Conservation (phyloP, 1,140 invertebrate genomes). For the Drosophila murphyi region DNA sequence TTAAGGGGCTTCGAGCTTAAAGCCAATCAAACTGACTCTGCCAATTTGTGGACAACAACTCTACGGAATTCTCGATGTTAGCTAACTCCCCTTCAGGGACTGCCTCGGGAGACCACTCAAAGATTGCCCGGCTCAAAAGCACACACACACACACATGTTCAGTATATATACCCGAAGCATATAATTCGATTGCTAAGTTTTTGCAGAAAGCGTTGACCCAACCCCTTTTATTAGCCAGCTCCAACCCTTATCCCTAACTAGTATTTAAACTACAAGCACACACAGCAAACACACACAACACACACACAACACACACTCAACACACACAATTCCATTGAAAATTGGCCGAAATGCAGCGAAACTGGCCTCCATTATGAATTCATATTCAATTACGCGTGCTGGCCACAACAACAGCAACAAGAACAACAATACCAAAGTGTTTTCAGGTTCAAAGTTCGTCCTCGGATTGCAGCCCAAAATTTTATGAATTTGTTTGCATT, state of each 20-base stretch:
- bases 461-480: conserved; percentile 32
- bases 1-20: conserved; percentile 13
- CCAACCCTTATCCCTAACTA: conserved; percentile 7
- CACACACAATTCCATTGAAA: conserved; percentile 14
- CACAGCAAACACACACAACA: neutral
- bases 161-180: neutral
- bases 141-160: neutral
- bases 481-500: conserved; percentile 51
- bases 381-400: conserved; percentile 79
- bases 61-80: neutral
- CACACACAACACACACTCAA: neutral
- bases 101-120: conserved; percentile 11
- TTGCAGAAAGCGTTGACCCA: conserved; percentile 24
- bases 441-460: conserved; percentile 47
- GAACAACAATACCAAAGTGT: neutral
- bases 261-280: conserved; percentile 12
- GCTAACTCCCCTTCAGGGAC: neutral
- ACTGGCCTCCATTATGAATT: conserved; percentile 68
- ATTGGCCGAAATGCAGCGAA: conserved; percentile 2
- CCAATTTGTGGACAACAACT: neutral
- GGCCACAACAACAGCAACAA: conserved; percentile 10
- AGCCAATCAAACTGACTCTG: conserved; percentile 16
- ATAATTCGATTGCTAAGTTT: conserved; percentile 51
- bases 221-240: neutral
- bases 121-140: neutral